Conservation (phyloP, 2,888 invertebrate species). For the Camptogramma bilineatum region DNA sequence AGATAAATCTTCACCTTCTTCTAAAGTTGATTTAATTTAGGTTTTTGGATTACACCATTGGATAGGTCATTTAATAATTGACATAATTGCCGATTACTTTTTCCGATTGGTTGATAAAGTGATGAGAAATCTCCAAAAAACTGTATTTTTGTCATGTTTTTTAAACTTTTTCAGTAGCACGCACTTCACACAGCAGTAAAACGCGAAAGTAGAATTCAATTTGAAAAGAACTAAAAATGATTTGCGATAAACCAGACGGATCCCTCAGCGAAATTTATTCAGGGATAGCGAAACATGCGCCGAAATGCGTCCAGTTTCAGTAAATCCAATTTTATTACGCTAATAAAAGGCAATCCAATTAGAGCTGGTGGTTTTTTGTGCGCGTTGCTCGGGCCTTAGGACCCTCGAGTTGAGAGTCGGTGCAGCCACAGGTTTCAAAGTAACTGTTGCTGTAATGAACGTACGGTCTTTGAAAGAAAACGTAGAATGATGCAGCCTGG, state of each 20-base stretch:
- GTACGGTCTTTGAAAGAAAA: slow-evolving; percentile 32
- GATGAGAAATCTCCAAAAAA: too few species aligned
- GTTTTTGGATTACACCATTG: too few species aligned
- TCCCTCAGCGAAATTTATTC: slow-evolving; percentile 57
- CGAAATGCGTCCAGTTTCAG: slow-evolving; percentile 65
- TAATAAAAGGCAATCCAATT: slow-evolving; percentile 84
- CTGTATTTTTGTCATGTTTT: too few species aligned
- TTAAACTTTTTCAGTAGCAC: background rate
- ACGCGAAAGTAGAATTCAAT: slow-evolving; percentile 25
- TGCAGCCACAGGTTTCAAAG: slow-evolving; percentile 61
- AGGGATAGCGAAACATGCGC: slow-evolving; percentile 65
- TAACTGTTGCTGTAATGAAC: slow-evolving; percentile 61
- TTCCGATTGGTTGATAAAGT: too few species aligned
- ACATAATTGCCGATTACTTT: too few species aligned
- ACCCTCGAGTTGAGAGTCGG: slow-evolving; percentile 61
- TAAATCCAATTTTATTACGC: slow-evolving; percentile 81
- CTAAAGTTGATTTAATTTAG: too few species aligned
- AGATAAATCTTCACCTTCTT: too few species aligned
- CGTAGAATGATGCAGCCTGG: slow-evolving; percentile 2
- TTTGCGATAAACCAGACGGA: slow-evolving; percentile 39
- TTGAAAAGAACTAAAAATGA: slow-evolving; percentile 35
- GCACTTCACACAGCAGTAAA: background rate
- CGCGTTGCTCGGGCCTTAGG: slow-evolving; percentile 57
- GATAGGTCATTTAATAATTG: too few species aligned
- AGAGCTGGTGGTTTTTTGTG: slow-evolving; percentile 76